phyloP scores from a whole-genome alignment of 2,888 invertebrate genomes.

The Syrista parreyssii region DNA sequence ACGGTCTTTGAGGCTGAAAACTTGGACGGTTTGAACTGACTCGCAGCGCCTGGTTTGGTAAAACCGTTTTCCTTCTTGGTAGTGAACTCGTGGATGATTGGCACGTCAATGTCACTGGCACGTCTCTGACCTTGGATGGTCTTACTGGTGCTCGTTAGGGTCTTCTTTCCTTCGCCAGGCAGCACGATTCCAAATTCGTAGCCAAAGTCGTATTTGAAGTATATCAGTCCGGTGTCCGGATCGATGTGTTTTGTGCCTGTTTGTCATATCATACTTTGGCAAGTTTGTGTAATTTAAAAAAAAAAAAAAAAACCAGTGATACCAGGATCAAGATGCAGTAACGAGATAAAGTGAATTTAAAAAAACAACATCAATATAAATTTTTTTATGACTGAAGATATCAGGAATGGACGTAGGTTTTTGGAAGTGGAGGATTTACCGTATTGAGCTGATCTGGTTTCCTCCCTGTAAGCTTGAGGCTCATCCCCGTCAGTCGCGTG shows the following conservation, averaged over 20 bases:
- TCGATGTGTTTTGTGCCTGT: conserved; percentile 81
- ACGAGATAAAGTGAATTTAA: too few species aligned
- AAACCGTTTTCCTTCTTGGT: conserved; percentile 58
- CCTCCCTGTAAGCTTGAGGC: conserved; percentile 78
- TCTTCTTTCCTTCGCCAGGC: conserved; percentile 74
- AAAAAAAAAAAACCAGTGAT: too few species aligned
- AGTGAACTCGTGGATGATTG: conserved; percentile 75
- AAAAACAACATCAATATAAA: too few species aligned
- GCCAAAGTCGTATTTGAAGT: conserved; percentile 86
- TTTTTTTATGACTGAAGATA: too few species aligned
- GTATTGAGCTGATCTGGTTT: conserved; percentile 77
- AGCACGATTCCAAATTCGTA: conserved; percentile 82
- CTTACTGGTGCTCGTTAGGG: conserved; percentile 60
- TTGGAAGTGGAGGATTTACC: conserved; percentile 67
- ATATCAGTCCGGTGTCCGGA: conserved; percentile 80
- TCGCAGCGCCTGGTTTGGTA: conserved; percentile 35
- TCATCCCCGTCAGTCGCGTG: conserved; percentile 67
- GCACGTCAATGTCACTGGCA: conserved; percentile 73
- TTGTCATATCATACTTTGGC: conserved; percentile 5
- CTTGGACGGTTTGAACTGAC: conserved; percentile 11
- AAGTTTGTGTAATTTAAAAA: neutral
- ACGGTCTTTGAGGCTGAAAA: conserved; percentile 63
- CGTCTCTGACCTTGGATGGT: conserved; percentile 70
- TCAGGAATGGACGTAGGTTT: too few species aligned
- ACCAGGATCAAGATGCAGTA: too few species aligned